These are phyloP conservation scores for Athrips mouffetella DNA, from an alignment of 2,888 invertebrate genomes.

Conservation along the genomic window DNA sequence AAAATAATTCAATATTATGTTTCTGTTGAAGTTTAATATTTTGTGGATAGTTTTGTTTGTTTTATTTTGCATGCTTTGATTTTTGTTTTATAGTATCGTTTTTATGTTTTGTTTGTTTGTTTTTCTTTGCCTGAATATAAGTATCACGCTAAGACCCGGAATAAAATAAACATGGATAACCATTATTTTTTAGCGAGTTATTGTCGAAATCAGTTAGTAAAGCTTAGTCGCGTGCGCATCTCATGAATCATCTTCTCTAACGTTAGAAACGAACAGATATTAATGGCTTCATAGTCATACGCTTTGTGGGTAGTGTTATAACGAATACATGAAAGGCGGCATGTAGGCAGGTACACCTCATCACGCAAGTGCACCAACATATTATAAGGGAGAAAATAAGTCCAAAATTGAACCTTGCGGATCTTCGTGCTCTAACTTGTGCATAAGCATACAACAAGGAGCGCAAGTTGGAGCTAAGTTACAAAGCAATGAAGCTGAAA, in stretches of 20 bases:
- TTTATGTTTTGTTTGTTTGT: too few species aligned
- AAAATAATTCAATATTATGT: too few species aligned
- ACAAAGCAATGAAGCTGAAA: background rate
- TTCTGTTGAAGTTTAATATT: too few species aligned
- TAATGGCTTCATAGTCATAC: conserved; percentile 32
- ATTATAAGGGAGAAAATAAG: background rate
- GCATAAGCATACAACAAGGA: background rate
- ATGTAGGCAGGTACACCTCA: background rate
- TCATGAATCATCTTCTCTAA: conserved; percentile 24
- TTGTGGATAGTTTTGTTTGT: too few species aligned
- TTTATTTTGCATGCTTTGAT: too few species aligned
- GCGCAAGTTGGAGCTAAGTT: background rate
- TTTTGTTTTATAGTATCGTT: too few species aligned
- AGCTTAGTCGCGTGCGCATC: conserved; percentile 20
- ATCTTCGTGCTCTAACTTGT: background rate
- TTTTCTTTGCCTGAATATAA: too few species aligned
- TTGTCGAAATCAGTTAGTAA: conserved; percentile 17
- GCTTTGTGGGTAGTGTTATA: conserved; percentile 19
- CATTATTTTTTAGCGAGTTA: background rate
- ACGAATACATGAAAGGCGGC: conserved; percentile 10
- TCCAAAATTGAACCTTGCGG: background rate
- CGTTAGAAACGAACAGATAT: conserved; percentile 27
- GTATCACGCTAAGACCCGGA: too few species aligned
- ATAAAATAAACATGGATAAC: background rate
- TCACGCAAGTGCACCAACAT: background rate